These are phyloP conservation scores for Marmota flaviventris DNA, from an alignment of 2,113 vertebrate species.

Conservation along the genomic window DNA sequence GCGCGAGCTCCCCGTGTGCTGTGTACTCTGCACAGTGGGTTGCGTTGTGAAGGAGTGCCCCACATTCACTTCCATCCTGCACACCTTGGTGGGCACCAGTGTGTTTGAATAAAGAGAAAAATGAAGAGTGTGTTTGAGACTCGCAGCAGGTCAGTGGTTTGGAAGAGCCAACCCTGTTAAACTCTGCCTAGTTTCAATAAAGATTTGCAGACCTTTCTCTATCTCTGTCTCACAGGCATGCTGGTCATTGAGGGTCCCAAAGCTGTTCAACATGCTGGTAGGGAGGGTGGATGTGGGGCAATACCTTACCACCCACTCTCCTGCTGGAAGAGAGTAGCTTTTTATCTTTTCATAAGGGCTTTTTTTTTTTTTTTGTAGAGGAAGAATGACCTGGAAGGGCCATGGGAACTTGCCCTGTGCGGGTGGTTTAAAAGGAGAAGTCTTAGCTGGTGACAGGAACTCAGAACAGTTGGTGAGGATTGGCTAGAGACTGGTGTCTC, in stretches of 20 bases:
- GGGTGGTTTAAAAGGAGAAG: neutral
- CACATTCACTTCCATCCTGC: neutral
- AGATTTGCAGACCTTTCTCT: constrained; percentile 43
- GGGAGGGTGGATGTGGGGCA: neutral
- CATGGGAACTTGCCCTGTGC: constrained; percentile 31
- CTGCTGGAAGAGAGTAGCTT: neutral
- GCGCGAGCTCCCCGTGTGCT: neutral
- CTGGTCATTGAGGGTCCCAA: constrained; percentile 28
- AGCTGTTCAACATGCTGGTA: neutral
- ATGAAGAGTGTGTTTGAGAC: neutral
- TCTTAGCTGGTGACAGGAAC: constrained; percentile 19
- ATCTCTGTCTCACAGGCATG: constrained; percentile 68
- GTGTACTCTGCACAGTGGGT: neutral
- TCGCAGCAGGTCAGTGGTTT: neutral
- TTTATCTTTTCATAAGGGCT: neutral
- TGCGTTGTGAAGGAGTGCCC: neutral
- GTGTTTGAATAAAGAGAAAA: neutral
- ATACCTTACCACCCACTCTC: neutral
- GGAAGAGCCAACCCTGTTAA: neutral
- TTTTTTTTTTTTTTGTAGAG: neutral
- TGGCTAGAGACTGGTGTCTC: neutral
- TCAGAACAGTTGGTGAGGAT: constrained; percentile 9
- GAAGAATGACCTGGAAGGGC: neutral
- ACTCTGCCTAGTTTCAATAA: rapidly evolving
- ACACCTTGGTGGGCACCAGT: neutral